Evolutionary conservation across 2,888 invertebrate species (phyloP).

Genomic region (Portevinia maculata): DNA sequence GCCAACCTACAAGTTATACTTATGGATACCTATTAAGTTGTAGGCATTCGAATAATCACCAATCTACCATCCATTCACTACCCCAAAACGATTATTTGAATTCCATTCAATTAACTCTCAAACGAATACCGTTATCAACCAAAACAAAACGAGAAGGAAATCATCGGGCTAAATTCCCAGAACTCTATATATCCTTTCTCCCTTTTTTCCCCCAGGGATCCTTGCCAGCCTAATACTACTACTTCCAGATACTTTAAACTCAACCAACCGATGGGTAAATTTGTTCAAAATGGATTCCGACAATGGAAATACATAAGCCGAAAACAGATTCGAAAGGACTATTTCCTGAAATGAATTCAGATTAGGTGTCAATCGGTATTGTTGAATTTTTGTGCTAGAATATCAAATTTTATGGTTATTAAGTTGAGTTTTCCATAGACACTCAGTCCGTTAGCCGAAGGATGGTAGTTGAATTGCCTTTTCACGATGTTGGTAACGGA

Average conservation of each 20-base stretch:
- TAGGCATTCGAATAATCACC: slow-evolving; percentile 56
- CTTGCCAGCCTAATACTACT: not conserved
- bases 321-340: slow-evolving; percentile 23
- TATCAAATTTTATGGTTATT: slow-evolving; percentile 72
- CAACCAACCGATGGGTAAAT: slow-evolving; percentile 36
- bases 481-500: too few species aligned
- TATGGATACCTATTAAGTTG: slow-evolving; percentile 10
- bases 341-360: slow-evolving; percentile 35
- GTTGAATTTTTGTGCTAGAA: slow-evolving; percentile 62
- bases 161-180: not conserved
- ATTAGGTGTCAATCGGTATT: slow-evolving; percentile 72
- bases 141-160: slow-evolving; percentile 42
- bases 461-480: too few species aligned
- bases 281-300: slow-evolving; percentile 33
- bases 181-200: slow-evolving; percentile 1
- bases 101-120: slow-evolving; percentile 68
- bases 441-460: not conserved
- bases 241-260: slow-evolving; percentile 23
- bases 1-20: slow-evolving; percentile 37
- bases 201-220: slow-evolving; percentile 7
- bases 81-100: slow-evolving; percentile 54
- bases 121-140: slow-evolving; percentile 49
- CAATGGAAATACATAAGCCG: slow-evolving; percentile 1
- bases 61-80: slow-evolving; percentile 17
- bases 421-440: slow-evolving; percentile 56